These are phyloP conservation scores for Drosophila carrolli DNA, from an alignment of 1,140 invertebrate genomes.

Conservation along the genomic window DNA sequence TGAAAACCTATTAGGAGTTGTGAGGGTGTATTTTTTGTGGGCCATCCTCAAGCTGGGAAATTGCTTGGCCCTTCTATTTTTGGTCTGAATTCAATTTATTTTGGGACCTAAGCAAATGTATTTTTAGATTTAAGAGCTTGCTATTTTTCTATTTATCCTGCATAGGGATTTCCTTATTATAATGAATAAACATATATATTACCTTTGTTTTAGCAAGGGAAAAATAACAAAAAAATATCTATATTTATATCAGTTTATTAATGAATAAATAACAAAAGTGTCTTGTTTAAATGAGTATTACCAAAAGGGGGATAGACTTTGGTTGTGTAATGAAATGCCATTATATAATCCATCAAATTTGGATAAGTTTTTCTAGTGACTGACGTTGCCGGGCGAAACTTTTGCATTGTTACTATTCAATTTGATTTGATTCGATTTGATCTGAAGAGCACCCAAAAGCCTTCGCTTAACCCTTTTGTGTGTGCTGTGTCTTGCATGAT, in stretches of 20 bases:
- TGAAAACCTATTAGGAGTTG: constrained; percentile 9
- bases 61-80: background rate
- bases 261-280: background rate
- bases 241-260: no score
- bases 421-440: constrained; percentile 34
- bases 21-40: background rate
- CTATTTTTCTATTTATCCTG: no score
- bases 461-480: constrained; percentile 39
- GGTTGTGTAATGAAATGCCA: no score
- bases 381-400: background rate
- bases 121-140: background rate
- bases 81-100: background rate
- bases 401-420: constrained; percentile 17
- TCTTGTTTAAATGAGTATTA: no score
- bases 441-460: constrained; percentile 8
- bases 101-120: background rate
- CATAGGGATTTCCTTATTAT: no score
- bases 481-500: constrained; percentile 42
- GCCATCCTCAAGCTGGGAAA: background rate
- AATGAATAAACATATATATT: no score
- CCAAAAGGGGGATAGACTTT: no score
- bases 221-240: background rate
- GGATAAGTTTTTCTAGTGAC: background rate
- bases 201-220: no score
- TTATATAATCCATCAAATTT: constrained; percentile 1